Conservation (phyloP, 2,113 vertebrate genomes). For the Psammodynastes pulverulentus region DNA sequence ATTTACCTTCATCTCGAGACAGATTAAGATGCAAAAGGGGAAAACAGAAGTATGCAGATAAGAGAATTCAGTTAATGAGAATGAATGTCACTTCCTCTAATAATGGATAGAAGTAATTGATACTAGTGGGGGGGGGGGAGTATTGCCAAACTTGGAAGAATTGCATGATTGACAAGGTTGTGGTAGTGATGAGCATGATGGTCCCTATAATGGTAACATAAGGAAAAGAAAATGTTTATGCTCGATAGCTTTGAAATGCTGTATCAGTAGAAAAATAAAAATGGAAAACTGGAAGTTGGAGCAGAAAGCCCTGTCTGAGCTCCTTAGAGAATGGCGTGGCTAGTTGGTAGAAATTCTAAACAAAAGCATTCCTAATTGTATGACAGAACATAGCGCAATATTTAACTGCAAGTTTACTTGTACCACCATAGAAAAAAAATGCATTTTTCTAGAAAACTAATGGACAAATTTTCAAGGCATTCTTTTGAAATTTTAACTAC, state of each 20-base stretch:
- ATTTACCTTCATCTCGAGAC: background rate
- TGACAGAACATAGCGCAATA: background rate
- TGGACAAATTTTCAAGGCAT: background rate
- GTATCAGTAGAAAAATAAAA: background rate
- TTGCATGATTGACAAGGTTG: background rate
- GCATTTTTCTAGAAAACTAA: background rate
- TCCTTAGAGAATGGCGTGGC: background rate
- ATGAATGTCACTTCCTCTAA: background rate
- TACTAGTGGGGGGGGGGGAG: background rate
- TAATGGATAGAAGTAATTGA: background rate
- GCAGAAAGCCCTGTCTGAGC: background rate
- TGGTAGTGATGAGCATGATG: background rate
- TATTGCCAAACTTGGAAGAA: background rate
- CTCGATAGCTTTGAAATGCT: background rate
- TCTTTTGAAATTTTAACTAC: background rate
- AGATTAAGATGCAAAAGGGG: background rate
- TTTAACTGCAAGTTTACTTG: background rate
- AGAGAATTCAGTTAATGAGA: background rate
- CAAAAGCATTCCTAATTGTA: background rate
- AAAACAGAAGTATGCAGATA: background rate
- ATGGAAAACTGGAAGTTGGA: background rate
- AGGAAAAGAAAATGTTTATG: background rate
- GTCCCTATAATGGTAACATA: background rate
- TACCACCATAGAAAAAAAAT: constrained; percentile 32
- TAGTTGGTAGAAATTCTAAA: background rate